Evolutionary conservation across 2,113 vertebrate genomes (phyloP), one percentile per base, ranked within the genome.

Genomic region (Dolichallabes microphthalmus): DNA sequence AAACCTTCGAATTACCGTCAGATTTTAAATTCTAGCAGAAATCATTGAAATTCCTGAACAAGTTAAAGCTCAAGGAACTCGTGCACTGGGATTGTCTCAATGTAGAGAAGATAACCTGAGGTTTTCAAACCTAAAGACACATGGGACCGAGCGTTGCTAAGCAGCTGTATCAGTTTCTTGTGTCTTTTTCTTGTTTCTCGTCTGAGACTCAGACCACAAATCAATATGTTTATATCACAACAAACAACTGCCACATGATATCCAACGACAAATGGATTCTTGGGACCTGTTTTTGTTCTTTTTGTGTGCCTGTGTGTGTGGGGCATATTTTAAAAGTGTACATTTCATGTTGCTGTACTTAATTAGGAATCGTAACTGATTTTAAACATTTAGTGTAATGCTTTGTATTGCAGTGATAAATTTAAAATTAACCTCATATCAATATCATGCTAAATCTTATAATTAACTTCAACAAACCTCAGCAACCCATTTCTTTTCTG

Each of bases 241-340:
- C 53, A 78, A 78, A 78, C n/a, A 53, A n/a, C 64, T 78, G 80
- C 60, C 20, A 78, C 63, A 79, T 57, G 71, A 73, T 82, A 85
- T 82, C 53, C 50, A 71, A 30, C 50, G 50, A 85, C 83, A 82
- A 35, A 63, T 39, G 30, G 15, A 58, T 68, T 85, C 66, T 45
- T 61, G 22, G 79, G 63, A 50, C 53, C 39, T 64, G 60, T 11
- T 14, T 69, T 50, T 22, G 35, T 55, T 2, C 25, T 19, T 35
- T 1, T 2, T n/a, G 32, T 73, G 74, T 32, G 27, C 80, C 19
- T 35, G 19, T 57, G 25, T 14, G 50, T 79, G 50, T 61, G 58
- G 22, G 55, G 13, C 12, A 55, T 15, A 55, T 55, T 55, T 55
- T 15, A 55, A 55, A 55, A 55, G 63, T 64, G n/a, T 27, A 5